Conservation (phyloP, 2,888 invertebrate genomes). For the Odontocolon sp. region DNA sequence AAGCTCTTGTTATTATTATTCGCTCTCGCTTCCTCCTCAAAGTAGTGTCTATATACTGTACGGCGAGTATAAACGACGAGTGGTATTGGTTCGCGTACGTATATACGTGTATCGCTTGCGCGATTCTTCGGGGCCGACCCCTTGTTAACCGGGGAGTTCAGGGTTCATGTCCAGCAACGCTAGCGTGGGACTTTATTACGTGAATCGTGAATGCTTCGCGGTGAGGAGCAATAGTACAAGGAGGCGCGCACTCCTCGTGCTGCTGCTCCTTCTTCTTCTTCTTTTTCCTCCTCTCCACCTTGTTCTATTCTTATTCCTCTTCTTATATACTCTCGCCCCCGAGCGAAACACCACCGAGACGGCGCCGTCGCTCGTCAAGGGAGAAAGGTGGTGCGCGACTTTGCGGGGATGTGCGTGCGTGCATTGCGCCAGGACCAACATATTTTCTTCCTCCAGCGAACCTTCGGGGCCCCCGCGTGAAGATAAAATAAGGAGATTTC, state of each 20-base stretch:
- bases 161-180: conserved; percentile 54
- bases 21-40: too few species aligned
- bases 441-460: conserved; percentile 10
- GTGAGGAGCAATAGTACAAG: conserved; percentile 4
- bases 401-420: conserved; percentile 23
- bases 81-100: conserved; percentile 14
- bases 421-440: background rate
- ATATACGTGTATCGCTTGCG: background rate
- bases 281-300: background rate
- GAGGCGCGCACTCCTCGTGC: background rate
- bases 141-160: conserved; percentile 59
- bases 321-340: conserved; percentile 18
- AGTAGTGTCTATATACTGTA: too few species aligned
- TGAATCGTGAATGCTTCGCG: conserved; percentile 41
- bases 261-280: conserved; percentile 24
- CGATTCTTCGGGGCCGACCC: conserved; percentile 40
- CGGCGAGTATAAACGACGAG: too few species aligned
- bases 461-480: conserved; percentile 3
- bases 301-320: too few species aligned
- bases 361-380: background rate
- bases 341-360: conserved; percentile 10
- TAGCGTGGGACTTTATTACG: conserved; percentile 60
- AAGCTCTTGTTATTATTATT: too few species aligned
- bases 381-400: background rate
- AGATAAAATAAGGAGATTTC: conserved; percentile 50